Conservation (phyloP, 2,113 vertebrate species). For the Motacilla alba region DNA sequence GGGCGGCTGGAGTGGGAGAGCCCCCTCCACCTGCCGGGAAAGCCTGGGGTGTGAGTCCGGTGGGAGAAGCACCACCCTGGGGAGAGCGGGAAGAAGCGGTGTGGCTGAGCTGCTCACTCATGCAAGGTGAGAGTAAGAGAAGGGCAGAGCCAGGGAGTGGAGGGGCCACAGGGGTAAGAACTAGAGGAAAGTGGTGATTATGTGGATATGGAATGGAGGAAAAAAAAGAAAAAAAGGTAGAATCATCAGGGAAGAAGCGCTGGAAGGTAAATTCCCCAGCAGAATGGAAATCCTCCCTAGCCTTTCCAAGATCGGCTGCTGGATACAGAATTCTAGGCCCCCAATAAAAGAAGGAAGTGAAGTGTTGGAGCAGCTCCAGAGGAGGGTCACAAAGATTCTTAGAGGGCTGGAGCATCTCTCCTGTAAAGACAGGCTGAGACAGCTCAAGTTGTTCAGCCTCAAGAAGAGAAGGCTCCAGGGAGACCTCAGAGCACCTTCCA, state of each 20-base stretch:
- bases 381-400: not conserved
- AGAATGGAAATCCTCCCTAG: not conserved
- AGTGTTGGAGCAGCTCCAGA: not conserved
- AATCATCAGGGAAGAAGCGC: not conserved
- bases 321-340: fast-evolving
- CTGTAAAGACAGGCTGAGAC: not conserved
- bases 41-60: not conserved
- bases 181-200: fast-evolving
- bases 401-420: not conserved
- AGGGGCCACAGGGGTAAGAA: too few species aligned
- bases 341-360: not conserved
- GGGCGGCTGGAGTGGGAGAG: not conserved
- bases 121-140: fast-evolving
- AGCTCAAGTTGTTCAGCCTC: not conserved
- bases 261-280: not conserved
- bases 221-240: not conserved
- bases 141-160: fast-evolving
- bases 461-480: not conserved
- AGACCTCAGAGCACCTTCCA: not conserved
- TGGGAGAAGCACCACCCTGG: not conserved
- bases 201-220: fast-evolving
- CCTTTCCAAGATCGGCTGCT: not conserved
- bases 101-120: fast-evolving
- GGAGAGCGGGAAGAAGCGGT: fast-evolving
- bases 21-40: not conserved